phyloP scores from a whole-genome alignment of 2,113 vertebrate genomes.

The Zosterops japonicus region DNA sequence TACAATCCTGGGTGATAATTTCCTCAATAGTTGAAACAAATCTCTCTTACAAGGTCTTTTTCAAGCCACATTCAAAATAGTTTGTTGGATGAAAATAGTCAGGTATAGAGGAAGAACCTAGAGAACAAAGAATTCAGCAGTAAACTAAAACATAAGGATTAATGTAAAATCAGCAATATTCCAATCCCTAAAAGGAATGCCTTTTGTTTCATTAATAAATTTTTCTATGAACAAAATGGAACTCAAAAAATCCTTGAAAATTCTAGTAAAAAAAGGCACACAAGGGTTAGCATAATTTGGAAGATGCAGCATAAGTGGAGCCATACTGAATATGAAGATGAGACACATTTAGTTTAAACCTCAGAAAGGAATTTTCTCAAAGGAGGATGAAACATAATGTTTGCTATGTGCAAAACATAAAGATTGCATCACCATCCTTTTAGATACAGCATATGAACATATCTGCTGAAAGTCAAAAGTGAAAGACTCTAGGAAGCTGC shows the following conservation, averaged over 20 bases:
- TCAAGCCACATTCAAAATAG: background rate
- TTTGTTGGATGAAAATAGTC: background rate
- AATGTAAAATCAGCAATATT: background rate
- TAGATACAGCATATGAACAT: constrained; percentile 65
- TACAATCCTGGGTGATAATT: background rate
- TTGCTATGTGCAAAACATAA: constrained; percentile 64
- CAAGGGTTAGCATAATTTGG: constrained; percentile 66
- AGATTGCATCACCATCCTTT: constrained; percentile 63
- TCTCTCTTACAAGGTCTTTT: background rate
- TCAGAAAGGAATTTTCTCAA: constrained; percentile 60
- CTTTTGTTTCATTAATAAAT: background rate
- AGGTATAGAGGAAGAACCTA: background rate
- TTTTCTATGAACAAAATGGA: background rate
- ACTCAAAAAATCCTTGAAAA: constrained; percentile 27
- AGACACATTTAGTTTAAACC: constrained; percentile 61
- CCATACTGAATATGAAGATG: constrained; percentile 64
- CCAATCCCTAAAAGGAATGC: background rate
- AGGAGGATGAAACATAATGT: constrained; percentile 65
- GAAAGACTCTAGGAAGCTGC: constrained; percentile 64
- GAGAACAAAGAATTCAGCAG: background rate
- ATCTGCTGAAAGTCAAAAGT: constrained; percentile 69
- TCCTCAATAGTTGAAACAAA: background rate
- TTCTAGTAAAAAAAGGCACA: constrained; percentile 38
- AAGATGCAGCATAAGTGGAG: constrained; percentile 52
- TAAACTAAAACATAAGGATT: background rate